Percentiles rank a stretch among this genome's conserved stretches.
Conservation (phyloP, 2,888 invertebrate species). For the Microchrysa polita region DNA sequence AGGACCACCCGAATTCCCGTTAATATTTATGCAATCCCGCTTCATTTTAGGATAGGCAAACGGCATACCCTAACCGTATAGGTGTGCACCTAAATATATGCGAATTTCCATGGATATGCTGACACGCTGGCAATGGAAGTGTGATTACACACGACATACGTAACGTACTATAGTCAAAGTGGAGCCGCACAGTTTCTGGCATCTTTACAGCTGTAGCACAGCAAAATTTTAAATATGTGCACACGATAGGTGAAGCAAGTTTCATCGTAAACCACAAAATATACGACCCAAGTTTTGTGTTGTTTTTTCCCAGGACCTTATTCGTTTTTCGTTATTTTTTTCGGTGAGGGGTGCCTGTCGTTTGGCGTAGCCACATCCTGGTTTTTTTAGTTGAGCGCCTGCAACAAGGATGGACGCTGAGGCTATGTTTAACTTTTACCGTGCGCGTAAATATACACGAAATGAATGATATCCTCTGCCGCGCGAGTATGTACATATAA, state of each 20-base stretch:
- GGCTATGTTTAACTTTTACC: conserved; percentile 20
- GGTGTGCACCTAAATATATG: too few species aligned
- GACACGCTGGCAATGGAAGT: too few species aligned
- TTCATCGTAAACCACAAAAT: conserved; percentile 35
- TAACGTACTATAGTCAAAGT: not conserved
- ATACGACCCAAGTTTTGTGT: conserved; percentile 25
- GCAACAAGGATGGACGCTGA: not conserved
- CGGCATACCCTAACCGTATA: too few species aligned
- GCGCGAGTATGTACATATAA: too few species aligned
- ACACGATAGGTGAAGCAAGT: conserved; percentile 37
- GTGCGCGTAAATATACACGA: too few species aligned
- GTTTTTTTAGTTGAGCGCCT: not conserved
- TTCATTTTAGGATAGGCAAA: too few species aligned
- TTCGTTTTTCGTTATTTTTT: not conserved
- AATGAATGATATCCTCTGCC: conserved; percentile 8
- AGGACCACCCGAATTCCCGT: too few species aligned
- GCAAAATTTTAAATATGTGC: conserved; percentile 36
- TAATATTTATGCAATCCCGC: too few species aligned
- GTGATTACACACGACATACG: not conserved
- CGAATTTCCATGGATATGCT: too few species aligned
- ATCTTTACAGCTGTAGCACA: conserved; percentile 39
- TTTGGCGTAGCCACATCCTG: not conserved
- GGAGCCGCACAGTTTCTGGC: conserved; percentile 30
- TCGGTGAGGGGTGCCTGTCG: not conserved
- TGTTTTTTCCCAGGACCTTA: conserved; percentile 11